Conservation (phyloP, 1,140 invertebrate genomes). For the Bactericera cockerelli region DNA sequence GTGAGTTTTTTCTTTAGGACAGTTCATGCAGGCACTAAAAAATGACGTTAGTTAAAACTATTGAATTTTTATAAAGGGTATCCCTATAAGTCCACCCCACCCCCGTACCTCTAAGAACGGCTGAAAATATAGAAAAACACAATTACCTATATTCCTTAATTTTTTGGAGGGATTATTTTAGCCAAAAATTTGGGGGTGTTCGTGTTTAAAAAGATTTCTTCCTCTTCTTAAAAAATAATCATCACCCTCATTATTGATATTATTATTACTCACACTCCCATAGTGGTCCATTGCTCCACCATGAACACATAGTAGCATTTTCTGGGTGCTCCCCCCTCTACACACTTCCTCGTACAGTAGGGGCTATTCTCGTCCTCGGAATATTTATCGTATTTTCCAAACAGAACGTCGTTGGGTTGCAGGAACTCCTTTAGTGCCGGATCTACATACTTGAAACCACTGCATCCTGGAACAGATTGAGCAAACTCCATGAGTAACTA, state of each 20-base stretch:
- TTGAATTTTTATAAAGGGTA: no score
- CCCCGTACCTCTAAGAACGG: no score
- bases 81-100: neutral
- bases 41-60: no score
- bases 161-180: no score
- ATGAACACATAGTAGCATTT: slow-evolving; percentile 33
- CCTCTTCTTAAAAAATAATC: no score
- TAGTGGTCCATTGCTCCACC: slow-evolving; percentile 33
- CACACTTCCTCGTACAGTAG: slow-evolving; percentile 15
- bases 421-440: neutral
- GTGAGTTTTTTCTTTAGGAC: slow-evolving; percentile 18
- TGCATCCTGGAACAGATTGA: no score
- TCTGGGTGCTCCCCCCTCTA: slow-evolving; percentile 5
- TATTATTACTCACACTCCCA: slow-evolving; percentile 29
- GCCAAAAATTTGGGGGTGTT: no score
- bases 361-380: neutral
- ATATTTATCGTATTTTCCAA: slow-evolving; percentile 13
- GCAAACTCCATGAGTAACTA: no score
- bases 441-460: neutral
- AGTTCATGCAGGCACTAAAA: slow-evolving; percentile 24
- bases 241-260: no score
- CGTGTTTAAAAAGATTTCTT: no score
- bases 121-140: neutral
- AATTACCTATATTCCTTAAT: slow-evolving; percentile 24
- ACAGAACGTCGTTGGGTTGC: slow-evolving; percentile 12